Evolutionary conservation across 2,888 invertebrate genomes (phyloP), one percentile per base, ranked within the genome.

Genomic region (Eupeodes luniger): DNA sequence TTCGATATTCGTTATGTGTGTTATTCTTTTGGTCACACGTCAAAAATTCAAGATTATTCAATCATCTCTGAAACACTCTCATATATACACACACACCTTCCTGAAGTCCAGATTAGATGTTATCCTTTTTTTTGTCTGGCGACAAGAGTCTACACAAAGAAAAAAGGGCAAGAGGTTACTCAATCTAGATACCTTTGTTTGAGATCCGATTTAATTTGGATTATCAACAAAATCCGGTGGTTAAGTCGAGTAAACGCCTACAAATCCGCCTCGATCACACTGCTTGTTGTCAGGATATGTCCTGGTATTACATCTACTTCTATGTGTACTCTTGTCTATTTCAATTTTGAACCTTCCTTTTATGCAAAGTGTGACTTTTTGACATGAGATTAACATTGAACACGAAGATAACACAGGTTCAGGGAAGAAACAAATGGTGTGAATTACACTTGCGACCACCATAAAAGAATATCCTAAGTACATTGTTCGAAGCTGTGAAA

Each of bases 211-310:
- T 92, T 91, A 92, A 92, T 92, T 92, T 92, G 93, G 92, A 92
- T 93, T 92, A 93, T 91, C 90, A 87, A 75, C 78, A 78, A 90
- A 92, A 92, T 92, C 91, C 91, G 91, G 90, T 91, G 92, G 91
- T 93, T 87, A 93, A 93, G 93, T 91, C 92, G 86, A 91, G 93
- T 93, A 92, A 93, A 93, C 93, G 93, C 93, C 93, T 92, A 92
- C 93, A 89, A 89, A 77, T 81, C 76, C 57, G 44, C 34, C 44
- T 57, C 40, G 55, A 55, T 55, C 40, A 55, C 9, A 76, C 79
- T 19, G 16, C 79, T 64, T 86, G 86, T 86, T 82, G 79, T 82
- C 69, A 86, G 85, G 82, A 82, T 82, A 59, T 59, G 27, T 78
- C 5, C 16, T 55, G 34, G 53, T 34, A 85, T 40, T 27, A 44